Evolutionary conservation across 2,888 invertebrate genomes (phyloP).

Genomic region (Calliopum simillimum): DNA sequence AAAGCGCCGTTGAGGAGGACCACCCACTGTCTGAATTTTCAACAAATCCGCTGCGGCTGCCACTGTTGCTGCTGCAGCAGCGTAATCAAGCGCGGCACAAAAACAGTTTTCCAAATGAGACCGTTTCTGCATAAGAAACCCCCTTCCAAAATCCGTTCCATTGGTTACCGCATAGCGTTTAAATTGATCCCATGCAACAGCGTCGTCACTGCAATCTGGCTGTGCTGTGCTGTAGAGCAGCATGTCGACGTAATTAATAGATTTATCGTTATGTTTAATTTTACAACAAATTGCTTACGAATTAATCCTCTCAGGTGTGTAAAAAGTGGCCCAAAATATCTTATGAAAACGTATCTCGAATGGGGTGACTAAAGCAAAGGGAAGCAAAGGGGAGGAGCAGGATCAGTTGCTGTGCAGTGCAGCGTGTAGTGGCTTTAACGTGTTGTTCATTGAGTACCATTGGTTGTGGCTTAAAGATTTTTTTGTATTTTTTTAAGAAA

Average conservation of each 20-base stretch:
- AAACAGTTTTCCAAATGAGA: too few relatives aligned
- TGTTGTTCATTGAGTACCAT: neutral
- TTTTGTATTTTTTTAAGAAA: neutral
- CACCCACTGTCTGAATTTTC: constrained; percentile 60
- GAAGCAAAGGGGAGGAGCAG: neutral
- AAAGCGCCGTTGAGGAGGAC: constrained; percentile 49
- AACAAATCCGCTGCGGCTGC: constrained; percentile 54
- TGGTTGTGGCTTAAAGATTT: neutral
- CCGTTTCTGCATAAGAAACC: too few relatives aligned
- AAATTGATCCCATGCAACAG: neutral
- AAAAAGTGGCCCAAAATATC: constrained; percentile 41
- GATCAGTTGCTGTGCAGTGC: neutral
- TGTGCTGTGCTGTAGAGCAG: constrained; percentile 32
- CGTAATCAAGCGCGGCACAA: neutral
- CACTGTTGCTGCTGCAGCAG: neutral
- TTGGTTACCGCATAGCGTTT: neutral
- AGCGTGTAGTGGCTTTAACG: neutral
- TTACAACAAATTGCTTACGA: constrained; percentile 64
- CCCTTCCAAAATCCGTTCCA: too few relatives aligned
- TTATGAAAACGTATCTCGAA: neutral
- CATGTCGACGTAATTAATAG: constrained; percentile 64
- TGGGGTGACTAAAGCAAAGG: neutral
- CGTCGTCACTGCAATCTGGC: neutral
- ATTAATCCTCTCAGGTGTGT: constrained; percentile 64
- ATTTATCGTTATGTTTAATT: constrained; percentile 62